phyloP scores from a whole-genome alignment of 2,113 vertebrate genomes.

The Pheucticus melanocephalus region DNA sequence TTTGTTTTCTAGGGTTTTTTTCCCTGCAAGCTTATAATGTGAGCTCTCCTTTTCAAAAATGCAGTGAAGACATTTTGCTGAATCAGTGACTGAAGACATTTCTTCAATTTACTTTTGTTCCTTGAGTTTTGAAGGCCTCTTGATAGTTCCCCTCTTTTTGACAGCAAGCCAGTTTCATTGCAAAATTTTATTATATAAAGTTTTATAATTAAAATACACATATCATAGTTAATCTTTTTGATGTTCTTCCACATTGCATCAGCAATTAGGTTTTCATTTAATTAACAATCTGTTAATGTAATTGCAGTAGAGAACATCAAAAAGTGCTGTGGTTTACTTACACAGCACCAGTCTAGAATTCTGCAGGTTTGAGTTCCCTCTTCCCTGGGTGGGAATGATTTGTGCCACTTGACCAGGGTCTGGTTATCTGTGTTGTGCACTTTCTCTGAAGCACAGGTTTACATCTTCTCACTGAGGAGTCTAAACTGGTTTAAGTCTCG shows the following conservation, averaged over 20 bases:
- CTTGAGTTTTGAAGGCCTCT: neutral
- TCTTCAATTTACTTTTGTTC: neutral
- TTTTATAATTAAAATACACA: neutral
- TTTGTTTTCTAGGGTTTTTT: neutral
- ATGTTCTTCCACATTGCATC: conserved; percentile 26
- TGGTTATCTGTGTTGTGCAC: neutral
- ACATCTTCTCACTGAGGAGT: neutral
- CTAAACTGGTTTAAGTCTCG: neutral
- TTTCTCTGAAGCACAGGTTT: neutral
- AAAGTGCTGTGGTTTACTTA: neutral
- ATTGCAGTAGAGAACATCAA: neutral
- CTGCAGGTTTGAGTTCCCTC: neutral
- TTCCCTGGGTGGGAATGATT: neutral
- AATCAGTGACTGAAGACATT: neutral
- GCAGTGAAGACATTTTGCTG: neutral
- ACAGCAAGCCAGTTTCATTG: neutral
- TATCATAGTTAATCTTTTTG: neutral
- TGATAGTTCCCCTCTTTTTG: neutral
- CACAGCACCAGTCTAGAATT: neutral
- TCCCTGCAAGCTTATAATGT: neutral
- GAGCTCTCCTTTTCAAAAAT: neutral
- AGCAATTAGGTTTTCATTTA: conserved; percentile 34
- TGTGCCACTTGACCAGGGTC: neutral
- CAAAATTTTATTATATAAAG: neutral
- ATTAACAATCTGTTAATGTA: conserved; percentile 9